Percentiles rank a stretch among this genome's conserved stretches.
Conservation (phyloP, 2,797 vertebrate genomes). For the Poecilia velifera region DNA sequence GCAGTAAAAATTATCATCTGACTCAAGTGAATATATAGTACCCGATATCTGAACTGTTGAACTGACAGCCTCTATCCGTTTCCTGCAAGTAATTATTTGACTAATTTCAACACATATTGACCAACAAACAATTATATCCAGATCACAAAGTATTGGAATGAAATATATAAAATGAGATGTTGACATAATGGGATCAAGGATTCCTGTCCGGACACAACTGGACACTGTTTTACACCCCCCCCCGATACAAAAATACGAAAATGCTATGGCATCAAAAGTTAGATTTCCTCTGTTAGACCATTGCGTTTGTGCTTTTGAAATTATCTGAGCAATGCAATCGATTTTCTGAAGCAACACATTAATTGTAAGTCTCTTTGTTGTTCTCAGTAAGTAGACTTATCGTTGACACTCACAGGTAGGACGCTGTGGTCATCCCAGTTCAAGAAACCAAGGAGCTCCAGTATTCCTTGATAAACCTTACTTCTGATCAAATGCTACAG, state of each 20-base stretch:
- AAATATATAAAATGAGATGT: background rate
- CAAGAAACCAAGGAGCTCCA: slow-evolving; percentile 51
- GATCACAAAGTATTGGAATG: background rate
- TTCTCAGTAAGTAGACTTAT: slow-evolving; percentile 48
- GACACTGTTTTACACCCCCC: background rate
- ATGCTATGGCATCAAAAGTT: background rate
- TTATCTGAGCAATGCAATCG: background rate
- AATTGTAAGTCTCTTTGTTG: background rate
- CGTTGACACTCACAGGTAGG: slow-evolving; percentile 55
- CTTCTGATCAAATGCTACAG: slow-evolving; percentile 85
- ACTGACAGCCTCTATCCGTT: background rate
- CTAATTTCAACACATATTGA: background rate
- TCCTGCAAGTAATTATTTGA: background rate
- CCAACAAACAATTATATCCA: background rate
- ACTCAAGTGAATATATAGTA: background rate
- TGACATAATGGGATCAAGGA: background rate
- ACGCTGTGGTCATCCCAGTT: slow-evolving; percentile 48
- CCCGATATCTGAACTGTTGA: background rate
- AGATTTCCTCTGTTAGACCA: background rate
- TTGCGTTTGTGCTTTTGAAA: background rate
- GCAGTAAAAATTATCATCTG: background rate
- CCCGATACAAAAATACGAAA: background rate
- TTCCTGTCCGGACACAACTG: background rate
- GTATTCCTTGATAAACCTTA: slow-evolving; percentile 79
- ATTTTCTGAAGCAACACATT: background rate